A percentile compares a stretch with the other conserved stretches of the same genome.
Evolutionary conservation across 2,113 vertebrate species (phyloP).

Genomic region (Phalacrocorax carbo): DNA sequence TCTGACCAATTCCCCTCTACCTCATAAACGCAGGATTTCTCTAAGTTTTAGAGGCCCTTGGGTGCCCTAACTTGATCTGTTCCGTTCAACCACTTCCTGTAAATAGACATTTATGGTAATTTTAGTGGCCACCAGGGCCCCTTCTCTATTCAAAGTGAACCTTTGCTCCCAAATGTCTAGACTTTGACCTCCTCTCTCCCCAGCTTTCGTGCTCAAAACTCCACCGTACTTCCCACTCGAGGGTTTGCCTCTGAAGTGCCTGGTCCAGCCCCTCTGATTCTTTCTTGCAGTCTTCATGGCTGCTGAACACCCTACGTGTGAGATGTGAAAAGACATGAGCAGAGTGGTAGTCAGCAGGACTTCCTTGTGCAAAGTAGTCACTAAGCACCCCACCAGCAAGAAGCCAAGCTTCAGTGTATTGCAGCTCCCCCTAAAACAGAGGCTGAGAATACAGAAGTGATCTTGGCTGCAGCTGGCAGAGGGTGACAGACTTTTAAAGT

Average conservation of each 20-base stretch:
- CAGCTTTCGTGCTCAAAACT: background rate
- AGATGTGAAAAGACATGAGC: background rate
- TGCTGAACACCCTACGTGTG: background rate
- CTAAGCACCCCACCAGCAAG: background rate
- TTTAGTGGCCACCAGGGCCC: slow-evolving; percentile 50
- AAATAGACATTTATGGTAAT: slow-evolving; percentile 66
- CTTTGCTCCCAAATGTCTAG: slow-evolving; percentile 36
- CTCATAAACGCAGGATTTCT: slow-evolving; percentile 59
- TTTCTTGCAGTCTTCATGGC: background rate
- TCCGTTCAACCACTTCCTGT: slow-evolving; percentile 58
- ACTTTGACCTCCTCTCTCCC: slow-evolving; percentile 28
- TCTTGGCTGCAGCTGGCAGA: background rate
- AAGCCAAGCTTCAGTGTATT: background rate
- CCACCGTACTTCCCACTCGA: background rate
- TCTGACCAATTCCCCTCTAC: slow-evolving; percentile 53
- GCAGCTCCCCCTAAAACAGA: background rate
- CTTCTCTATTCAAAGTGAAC: slow-evolving; percentile 41
- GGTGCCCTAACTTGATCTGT: slow-evolving; percentile 48
- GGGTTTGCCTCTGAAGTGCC: background rate
- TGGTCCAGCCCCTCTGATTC: background rate
- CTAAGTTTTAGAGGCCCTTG: slow-evolving; percentile 50
- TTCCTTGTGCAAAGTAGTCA: background rate
- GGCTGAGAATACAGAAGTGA: background rate
- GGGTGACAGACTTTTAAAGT: background rate
- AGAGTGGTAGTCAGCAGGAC: background rate